A percentile compares a stretch with the other conserved stretches of the same genome.
These are phyloP conservation scores for Actinemys pallida DNA, from an alignment of 2,113 vertebrate species.

Conservation along the genomic window DNA sequence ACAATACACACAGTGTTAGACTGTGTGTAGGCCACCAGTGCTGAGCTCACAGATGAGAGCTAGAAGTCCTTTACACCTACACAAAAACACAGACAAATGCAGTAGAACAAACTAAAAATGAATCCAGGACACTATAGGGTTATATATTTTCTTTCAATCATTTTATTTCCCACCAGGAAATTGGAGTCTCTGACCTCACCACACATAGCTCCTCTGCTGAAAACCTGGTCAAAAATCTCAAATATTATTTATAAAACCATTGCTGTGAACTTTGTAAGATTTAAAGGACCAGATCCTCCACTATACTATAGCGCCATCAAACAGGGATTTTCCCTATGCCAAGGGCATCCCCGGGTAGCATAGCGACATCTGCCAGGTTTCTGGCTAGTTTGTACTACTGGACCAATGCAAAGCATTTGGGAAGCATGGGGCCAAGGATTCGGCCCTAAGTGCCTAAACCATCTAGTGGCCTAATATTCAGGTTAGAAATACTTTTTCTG, in stretches of 20 bases:
- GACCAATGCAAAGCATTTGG: neutral
- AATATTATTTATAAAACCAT: neutral
- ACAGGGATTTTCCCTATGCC: neutral
- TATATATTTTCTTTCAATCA: neutral
- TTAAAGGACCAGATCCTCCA: neutral
- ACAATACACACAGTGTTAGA: constrained; percentile 30
- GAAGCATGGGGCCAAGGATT: neutral
- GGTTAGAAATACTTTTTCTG: neutral
- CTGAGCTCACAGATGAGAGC: neutral
- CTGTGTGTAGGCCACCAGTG: neutral
- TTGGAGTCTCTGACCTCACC: neutral
- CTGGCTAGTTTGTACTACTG: neutral
- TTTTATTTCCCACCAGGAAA: neutral
- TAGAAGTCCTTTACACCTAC: neutral
- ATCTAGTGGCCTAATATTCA: neutral
- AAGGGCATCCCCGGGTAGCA: neutral
- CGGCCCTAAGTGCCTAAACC: neutral
- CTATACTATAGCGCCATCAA: neutral
- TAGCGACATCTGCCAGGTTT: neutral
- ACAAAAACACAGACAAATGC: neutral
- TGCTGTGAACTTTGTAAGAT: neutral
- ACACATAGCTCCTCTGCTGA: neutral
- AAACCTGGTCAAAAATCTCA: neutral
- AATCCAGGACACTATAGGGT: neutral
- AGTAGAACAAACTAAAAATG: neutral